phyloP scores from a whole-genome alignment of 2,113 vertebrate genomes.

The Neopipo cinnamomea region DNA sequence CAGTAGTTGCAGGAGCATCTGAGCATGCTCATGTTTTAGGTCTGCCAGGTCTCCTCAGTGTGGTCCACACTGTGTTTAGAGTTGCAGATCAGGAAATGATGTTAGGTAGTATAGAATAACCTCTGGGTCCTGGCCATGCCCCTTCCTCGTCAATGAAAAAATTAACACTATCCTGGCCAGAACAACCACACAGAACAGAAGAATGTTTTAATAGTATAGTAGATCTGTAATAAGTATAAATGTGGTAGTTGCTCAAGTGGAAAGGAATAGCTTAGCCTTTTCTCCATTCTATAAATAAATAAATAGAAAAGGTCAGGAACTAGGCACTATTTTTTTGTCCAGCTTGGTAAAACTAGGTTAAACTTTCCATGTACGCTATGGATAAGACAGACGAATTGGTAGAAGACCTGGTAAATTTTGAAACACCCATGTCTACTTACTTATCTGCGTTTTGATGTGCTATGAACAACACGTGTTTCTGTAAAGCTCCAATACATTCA shows the following conservation, averaged over 20 bases:
- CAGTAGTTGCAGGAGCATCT: background rate
- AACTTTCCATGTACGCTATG: rapidly evolving
- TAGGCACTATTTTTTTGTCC: background rate
- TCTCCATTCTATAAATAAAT: background rate
- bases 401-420: background rate
- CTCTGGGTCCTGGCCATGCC: background rate
- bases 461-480: background rate
- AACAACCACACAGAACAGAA: background rate
- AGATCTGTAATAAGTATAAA: background rate
- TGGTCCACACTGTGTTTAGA: background rate
- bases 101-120: background rate
- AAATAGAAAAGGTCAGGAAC: background rate
- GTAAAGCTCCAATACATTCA: background rate
- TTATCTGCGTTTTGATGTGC: background rate
- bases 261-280: background rate
- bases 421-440: background rate
- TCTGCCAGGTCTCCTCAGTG: background rate
- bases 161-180: background rate
- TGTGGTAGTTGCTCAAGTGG: background rate
- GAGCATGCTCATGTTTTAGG: background rate
- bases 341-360: background rate
- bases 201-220: background rate
- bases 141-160: background rate
- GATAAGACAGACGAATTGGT: background rate
- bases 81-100: background rate